These are phyloP conservation scores for Pavo muticus DNA, from an alignment of 2,113 vertebrate genomes.

Conservation along the genomic window DNA sequence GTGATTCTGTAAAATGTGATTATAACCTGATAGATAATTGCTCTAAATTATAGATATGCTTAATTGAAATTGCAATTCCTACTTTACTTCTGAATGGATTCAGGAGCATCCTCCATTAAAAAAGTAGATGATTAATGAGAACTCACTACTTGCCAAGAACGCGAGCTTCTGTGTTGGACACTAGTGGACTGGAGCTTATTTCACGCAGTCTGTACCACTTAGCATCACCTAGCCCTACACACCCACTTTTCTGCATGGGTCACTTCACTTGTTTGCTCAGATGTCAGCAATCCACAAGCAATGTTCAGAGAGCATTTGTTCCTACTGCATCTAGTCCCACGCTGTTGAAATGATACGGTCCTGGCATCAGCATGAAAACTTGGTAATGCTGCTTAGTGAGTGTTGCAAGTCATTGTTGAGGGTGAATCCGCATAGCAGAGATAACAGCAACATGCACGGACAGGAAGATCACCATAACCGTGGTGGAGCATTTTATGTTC, in stretches of 20 bases:
- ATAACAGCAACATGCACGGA: not conserved
- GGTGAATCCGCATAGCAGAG: fast-evolving
- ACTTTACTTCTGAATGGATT: not conserved
- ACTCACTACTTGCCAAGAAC: not conserved
- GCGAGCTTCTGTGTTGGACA: not conserved
- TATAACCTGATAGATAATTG: not conserved
- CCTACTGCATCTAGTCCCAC: not conserved
- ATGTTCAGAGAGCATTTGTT: not conserved
- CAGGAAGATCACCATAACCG: not conserved
- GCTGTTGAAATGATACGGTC: not conserved
- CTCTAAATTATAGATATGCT: not conserved
- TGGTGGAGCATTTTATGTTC: not conserved
- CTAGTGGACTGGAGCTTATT: not conserved
- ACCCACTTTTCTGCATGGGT: not conserved
- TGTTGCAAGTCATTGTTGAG: not conserved
- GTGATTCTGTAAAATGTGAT: not conserved
- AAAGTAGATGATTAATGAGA: not conserved
- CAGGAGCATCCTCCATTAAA: not conserved
- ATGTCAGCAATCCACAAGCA: not conserved
- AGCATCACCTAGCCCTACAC: not conserved
- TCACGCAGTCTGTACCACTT: not conserved
- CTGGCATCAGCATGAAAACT: not conserved
- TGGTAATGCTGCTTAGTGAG: not conserved
- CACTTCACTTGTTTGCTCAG: not conserved
- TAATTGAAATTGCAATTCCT: not conserved